Evolutionary conservation across 30 jellyfish, hydroid and myxozoan species (phyloP).

Genomic region (Catostylus mosaicus): DNA sequence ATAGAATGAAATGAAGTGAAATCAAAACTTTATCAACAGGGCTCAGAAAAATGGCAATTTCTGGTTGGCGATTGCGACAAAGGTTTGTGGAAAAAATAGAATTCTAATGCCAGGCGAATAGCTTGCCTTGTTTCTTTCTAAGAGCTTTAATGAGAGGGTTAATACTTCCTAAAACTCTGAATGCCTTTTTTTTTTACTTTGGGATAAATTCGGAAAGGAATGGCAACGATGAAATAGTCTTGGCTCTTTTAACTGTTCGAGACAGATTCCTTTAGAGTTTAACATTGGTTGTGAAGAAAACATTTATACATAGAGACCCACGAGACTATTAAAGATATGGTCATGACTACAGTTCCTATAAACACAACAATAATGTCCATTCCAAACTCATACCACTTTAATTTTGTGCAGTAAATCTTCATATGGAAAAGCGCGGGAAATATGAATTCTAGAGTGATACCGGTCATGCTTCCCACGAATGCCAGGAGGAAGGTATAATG

Average conservation of each 20-base stretch:
- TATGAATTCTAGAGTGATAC: constrained; percentile 86
- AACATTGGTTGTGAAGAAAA: constrained; percentile 4
- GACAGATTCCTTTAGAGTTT: background rate
- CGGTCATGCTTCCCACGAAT: constrained; percentile 88
- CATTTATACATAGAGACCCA: constrained; percentile 93
- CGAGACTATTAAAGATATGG: constrained; percentile 94
- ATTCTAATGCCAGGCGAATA: no score
- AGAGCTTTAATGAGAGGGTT: no score
- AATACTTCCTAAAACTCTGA: no score
- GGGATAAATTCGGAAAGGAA: background rate
- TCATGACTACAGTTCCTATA: constrained; percentile 88
- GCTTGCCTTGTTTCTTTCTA: no score
- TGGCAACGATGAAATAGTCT: background rate
- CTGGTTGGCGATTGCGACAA: no score
- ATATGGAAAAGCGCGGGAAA: constrained; percentile 93
- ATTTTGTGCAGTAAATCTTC: constrained; percentile 81
- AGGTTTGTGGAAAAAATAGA: no score
- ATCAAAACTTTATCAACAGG: no score
- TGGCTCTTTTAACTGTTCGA: background rate
- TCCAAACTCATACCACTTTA: constrained; percentile 85
- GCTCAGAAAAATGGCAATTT: no score
- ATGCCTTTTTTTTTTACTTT: no score
- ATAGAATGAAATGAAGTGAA: no score
- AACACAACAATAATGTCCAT: constrained; percentile 84
- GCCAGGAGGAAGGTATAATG: constrained; percentile 84